phyloP scores from a whole-genome alignment of 2,888 invertebrate genomes.

The Melanostoma mellinum region DNA sequence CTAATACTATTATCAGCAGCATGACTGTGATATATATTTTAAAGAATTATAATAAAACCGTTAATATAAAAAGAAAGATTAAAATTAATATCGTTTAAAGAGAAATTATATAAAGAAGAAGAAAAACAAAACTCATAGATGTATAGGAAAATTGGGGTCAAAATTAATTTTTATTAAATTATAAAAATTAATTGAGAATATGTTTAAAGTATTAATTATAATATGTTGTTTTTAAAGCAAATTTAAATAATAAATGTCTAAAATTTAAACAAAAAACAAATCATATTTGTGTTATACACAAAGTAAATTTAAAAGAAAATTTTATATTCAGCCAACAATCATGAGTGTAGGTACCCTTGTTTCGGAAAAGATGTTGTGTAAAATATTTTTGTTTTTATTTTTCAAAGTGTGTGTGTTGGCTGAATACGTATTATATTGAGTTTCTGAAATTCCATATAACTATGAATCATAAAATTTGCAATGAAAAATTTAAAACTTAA shows the following conservation, averaged over 20 bases:
- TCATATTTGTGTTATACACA: slow-evolving; percentile 70
- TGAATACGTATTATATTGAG: slow-evolving; percentile 33
- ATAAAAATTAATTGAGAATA: slow-evolving; percentile 48
- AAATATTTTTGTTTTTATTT: slow-evolving; percentile 32
- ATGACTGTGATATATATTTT: slow-evolving; percentile 76
- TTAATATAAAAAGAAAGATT: slow-evolving; percentile 12
- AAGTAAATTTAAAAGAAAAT: slow-evolving; percentile 27
- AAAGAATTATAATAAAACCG: slow-evolving; percentile 54
- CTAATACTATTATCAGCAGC: slow-evolving; percentile 75
- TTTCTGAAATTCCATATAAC: slow-evolving; percentile 30
- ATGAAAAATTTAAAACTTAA: neutral
- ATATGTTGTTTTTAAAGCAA: slow-evolving; percentile 1
- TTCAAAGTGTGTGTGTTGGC: slow-evolving; percentile 45
- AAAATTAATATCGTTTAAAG: slow-evolving; percentile 59
- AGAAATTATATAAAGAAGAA: slow-evolving; percentile 43
- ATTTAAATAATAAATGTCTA: neutral
- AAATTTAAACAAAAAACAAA: neutral
- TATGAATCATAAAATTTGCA: slow-evolving; percentile 40
- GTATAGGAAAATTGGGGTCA: slow-evolving; percentile 68
- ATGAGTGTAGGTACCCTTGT: slow-evolving; percentile 38
- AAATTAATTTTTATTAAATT: slow-evolving; percentile 68
- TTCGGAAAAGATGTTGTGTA: slow-evolving; percentile 21
- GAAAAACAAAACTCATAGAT: slow-evolving; percentile 13
- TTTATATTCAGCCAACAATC: slow-evolving; percentile 57
- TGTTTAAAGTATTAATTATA: slow-evolving; percentile 38